These are phyloP conservation scores for Hypomesus transpacificus DNA, from an alignment of 2,113 vertebrate species.

Conservation along the genomic window DNA sequence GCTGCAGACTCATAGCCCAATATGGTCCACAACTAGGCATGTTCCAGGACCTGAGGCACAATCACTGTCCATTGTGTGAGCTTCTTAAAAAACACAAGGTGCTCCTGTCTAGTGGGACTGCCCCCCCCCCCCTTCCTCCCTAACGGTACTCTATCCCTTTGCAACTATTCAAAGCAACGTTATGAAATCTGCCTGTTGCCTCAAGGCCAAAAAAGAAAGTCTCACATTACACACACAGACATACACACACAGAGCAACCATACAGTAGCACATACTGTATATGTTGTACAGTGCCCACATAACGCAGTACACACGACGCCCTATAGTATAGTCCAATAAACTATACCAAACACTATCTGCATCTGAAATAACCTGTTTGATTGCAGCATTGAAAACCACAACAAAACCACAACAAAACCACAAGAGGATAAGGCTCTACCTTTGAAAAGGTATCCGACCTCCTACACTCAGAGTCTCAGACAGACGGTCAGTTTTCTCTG, in stretches of 20 bases:
- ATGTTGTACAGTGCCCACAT: not conserved
- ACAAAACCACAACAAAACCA: no score
- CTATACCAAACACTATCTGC: slow-evolving; percentile 33
- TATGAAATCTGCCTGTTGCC: not conserved
- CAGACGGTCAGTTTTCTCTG: not conserved
- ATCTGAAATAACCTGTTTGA: slow-evolving; percentile 37
- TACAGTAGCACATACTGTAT: not conserved
- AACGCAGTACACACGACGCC: no score
- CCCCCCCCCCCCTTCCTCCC: slow-evolving; percentile 12
- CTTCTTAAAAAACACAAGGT: slow-evolving; percentile 35
- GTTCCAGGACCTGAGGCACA: slow-evolving; percentile 37
- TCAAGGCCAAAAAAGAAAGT: slow-evolving; percentile 10
- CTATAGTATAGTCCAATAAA: no score
- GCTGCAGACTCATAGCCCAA: not conserved
- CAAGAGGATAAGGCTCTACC: not conserved
- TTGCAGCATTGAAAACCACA: slow-evolving; percentile 41
- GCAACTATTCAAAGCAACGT: slow-evolving; percentile 2
- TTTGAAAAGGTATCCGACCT: not conserved
- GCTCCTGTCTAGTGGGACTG: slow-evolving; percentile 7
- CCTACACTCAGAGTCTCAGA: not conserved
- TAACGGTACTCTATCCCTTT: slow-evolving; percentile 9
- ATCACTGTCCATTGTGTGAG: slow-evolving; percentile 32
- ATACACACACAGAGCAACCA: not conserved
- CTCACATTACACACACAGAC: slow-evolving; percentile 2
- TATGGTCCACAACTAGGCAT: slow-evolving; percentile 23